Conservation (phyloP, 2,797 vertebrate species). For the Onychomys leucogaster region DNA sequence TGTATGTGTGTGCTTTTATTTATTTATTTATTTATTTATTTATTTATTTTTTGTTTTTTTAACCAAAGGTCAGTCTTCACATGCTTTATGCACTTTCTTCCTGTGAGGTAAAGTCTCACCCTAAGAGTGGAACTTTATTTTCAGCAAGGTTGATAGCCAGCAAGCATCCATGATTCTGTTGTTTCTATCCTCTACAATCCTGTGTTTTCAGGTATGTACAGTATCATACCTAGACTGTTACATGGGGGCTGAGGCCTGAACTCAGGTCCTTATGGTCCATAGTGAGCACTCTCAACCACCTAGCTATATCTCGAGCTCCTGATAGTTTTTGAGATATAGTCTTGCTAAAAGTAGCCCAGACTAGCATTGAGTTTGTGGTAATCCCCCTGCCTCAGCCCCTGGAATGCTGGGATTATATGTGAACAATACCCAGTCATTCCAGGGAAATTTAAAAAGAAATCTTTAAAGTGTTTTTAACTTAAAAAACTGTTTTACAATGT, state of each 20-base stretch:
- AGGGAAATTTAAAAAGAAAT: neutral
- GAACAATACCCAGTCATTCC: neutral
- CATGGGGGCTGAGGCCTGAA: too few relatives aligned
- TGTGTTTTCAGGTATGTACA: neutral
- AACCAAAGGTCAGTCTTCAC: neutral
- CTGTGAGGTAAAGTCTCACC: neutral
- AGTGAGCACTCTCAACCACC: neutral
- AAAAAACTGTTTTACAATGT: neutral
- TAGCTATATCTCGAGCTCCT: neutral
- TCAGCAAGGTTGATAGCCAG: too few relatives aligned
- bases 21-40: too few relatives aligned
- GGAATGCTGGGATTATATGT: neutral
- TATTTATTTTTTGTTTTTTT: too few relatives aligned
- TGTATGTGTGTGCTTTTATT: too few relatives aligned
- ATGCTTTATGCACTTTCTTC: neutral
- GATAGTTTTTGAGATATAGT: neutral
- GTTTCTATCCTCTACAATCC: neutral
- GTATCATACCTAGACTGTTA: neutral
- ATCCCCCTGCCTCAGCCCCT: neutral
- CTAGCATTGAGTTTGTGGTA: neutral
- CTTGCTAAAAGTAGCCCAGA: too few relatives aligned
- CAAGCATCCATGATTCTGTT: neutral
- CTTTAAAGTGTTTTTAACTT: neutral
- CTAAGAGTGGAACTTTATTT: neutral
- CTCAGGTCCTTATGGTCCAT: neutral